phyloP scores from a whole-genome alignment of 2,797 vertebrate species.

The Lutjanus campechanus region DNA sequence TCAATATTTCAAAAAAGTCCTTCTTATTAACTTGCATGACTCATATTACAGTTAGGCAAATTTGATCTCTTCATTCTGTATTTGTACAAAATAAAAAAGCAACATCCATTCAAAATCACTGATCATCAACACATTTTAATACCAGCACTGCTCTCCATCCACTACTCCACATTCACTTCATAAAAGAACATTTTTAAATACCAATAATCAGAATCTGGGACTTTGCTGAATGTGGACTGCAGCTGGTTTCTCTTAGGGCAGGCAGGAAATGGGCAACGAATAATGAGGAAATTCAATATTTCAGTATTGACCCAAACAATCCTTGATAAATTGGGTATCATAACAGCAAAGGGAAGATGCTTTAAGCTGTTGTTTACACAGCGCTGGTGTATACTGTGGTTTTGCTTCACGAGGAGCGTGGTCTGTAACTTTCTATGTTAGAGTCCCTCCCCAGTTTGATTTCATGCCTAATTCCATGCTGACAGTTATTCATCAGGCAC shows the following conservation, averaged over 20 bases:
- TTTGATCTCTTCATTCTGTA: constrained; percentile 1
- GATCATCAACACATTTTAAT: constrained; percentile 20
- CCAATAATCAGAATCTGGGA: constrained; percentile 45
- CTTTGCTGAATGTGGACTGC: constrained; percentile 42
- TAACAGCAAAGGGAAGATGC: constrained; percentile 20
- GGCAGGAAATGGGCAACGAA: constrained; percentile 61
- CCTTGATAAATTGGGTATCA: constrained; percentile 38
- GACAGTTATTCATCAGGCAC: constrained; percentile 72
- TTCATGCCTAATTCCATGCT: constrained; percentile 67
- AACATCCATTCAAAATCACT: constrained; percentile 9
- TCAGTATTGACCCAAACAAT: constrained; percentile 55
- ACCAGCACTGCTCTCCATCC: constrained; percentile 15
- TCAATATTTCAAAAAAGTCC: background rate
- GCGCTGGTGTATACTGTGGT: constrained; percentile 11
- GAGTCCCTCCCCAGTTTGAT: constrained; percentile 56
- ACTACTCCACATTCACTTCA: constrained; percentile 36
- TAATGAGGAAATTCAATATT: constrained; percentile 63
- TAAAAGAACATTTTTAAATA: constrained; percentile 55
- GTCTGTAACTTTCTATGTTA: constrained; percentile 36
- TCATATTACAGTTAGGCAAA: background rate
- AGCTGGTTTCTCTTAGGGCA: constrained; percentile 62
- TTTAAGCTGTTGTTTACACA: constrained; percentile 35
- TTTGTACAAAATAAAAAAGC: constrained; percentile 15
- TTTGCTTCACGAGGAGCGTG: constrained; percentile 27
- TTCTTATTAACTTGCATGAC: background rate